Evolutionary conservation across 2,888 invertebrate species (phyloP), one percentile per base, ranked within the genome.

Genomic region (Drosophila nr. perissopoda): DNA sequence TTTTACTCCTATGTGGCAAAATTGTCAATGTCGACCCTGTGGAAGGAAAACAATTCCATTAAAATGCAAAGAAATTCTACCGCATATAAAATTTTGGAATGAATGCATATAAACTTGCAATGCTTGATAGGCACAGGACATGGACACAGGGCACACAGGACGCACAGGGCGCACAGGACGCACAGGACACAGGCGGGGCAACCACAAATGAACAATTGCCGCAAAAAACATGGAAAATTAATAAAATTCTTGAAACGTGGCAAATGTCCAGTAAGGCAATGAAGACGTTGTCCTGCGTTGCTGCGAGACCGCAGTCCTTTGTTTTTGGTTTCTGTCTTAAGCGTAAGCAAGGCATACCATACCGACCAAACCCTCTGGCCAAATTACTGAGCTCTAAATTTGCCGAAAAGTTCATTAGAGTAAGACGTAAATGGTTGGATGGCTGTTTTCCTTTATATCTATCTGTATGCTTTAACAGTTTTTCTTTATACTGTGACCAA

Each of bases 171-270:
- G 21, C 16, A 33, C 0, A 33, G 21, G 21, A 16, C 7, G 7
- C 2, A 25, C 16, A 25, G 53, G 53, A 34, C 53, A 34, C 16
- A 38, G 27, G 18, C 18, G 27, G n/a, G 29, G 7, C 38, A 56
- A 82, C 79, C 80, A 60, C 80, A 80, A 80, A 82, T 82, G 80
- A 80, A 80, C 80, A 80, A 82, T 80, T 80, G 82, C 82, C 79
- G 71, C 71, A 80, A 74, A 77, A 42, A 42, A 31, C 79, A 79
- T 71, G 68, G 71, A 82, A 82, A 80, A 80, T 80, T 80, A 79
- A 80, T 80, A 82, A 80, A 80, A 80, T 80, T 80, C 80, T 82
- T 69, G 81, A 77, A 70, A 77, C 66, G 74, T 72, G 61, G 79
- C 65, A 69, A 59, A 34, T 77, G 74, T 69, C 54, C 53, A 46